Conservation (phyloP, 2,113 vertebrate genomes). For the Oreotragus oreotragus region DNA sequence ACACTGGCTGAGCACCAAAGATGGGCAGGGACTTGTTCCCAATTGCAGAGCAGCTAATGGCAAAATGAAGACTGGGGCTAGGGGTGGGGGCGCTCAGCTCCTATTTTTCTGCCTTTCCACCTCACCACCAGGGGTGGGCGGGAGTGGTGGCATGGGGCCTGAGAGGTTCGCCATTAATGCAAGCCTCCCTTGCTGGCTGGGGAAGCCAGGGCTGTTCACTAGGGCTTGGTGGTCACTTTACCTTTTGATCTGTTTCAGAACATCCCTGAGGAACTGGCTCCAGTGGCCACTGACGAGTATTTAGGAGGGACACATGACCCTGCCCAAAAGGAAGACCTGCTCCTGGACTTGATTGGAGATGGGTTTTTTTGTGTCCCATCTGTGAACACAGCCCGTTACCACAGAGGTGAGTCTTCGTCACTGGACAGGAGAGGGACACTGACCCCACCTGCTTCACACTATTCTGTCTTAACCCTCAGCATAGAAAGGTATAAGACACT, state of each 20-base stretch:
- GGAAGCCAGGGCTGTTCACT: background rate
- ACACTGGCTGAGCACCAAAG: background rate
- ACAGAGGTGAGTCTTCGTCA: slow-evolving; percentile 58
- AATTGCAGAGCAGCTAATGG: background rate
- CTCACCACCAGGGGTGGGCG: fast-evolving
- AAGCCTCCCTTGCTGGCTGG: background rate
- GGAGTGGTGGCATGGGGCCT: background rate
- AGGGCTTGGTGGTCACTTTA: background rate
- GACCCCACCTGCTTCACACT: background rate
- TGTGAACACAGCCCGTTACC: background rate
- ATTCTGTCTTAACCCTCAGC: background rate
- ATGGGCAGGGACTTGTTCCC: background rate
- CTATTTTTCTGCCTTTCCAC: background rate
- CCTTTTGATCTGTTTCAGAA: slow-evolving; percentile 25
- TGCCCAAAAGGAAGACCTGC: slow-evolving; percentile 35
- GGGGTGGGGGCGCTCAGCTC: background rate
- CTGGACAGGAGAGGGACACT: fast-evolving
- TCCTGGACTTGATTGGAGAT: slow-evolving; percentile 50
- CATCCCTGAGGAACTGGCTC: background rate
- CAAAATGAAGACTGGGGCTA: too few relatives aligned
- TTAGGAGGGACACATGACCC: slow-evolving; percentile 45
- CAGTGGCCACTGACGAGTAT: slow-evolving; percentile 34
- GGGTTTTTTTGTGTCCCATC: background rate
- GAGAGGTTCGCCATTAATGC: fast-evolving
- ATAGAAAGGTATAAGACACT: background rate